Conservation (phyloP, 1,140 invertebrate species). For the Trichonephila clavata region DNA sequence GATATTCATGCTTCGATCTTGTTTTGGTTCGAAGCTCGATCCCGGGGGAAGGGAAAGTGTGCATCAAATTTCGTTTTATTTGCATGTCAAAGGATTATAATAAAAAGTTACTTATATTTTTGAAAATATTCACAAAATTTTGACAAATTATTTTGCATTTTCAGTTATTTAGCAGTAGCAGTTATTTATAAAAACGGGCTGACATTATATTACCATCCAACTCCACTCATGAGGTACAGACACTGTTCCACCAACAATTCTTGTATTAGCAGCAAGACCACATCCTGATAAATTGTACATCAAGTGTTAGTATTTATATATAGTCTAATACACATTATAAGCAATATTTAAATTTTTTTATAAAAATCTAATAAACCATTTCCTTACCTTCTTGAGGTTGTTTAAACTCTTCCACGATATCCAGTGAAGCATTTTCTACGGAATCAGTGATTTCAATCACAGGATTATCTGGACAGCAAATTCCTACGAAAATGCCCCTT, state of each 20-base stretch:
- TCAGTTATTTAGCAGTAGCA: too few relatives aligned
- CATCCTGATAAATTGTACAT: conserved; percentile 49
- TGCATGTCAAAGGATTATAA: too few relatives aligned
- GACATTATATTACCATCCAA: conserved; percentile 78
- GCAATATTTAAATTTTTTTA: background rate
- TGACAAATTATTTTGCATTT: background rate
- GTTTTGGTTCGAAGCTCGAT: too few relatives aligned
- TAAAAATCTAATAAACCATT: background rate
- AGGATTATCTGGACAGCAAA: conserved; percentile 85
- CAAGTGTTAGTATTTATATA: too few relatives aligned
- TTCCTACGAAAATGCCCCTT: conserved; percentile 83
- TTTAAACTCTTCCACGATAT: background rate
- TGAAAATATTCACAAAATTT: background rate
- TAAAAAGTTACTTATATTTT: too few relatives aligned
- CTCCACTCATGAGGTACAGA: conserved; percentile 78
- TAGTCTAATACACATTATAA: background rate
- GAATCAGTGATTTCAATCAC: conserved; percentile 56
- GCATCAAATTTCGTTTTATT: too few relatives aligned
- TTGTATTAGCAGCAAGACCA: conserved; percentile 29
- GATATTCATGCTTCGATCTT: too few relatives aligned
- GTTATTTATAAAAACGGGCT: background rate
- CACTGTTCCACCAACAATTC: conserved; percentile 78
- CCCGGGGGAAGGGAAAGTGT: too few relatives aligned
- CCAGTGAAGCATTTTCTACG: background rate
- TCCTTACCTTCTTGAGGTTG: conserved; percentile 65